phyloP scores from a whole-genome alignment of 2,888 invertebrate species.

The Andrena fulva region DNA sequence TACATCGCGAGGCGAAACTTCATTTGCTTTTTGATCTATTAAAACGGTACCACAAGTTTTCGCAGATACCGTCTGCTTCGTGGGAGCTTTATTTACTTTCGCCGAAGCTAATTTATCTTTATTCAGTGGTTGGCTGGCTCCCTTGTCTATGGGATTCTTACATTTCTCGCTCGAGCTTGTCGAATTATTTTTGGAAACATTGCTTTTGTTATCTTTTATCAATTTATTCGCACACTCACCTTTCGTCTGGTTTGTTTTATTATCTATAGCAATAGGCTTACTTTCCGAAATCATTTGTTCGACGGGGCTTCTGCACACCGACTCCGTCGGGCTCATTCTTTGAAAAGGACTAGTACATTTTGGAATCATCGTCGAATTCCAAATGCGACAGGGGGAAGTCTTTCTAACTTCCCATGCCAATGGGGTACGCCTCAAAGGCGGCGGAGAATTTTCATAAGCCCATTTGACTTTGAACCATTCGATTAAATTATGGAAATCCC shows the following conservation, averaged over 20 bases:
- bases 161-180: constrained; percentile 72
- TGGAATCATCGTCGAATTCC: constrained; percentile 76
- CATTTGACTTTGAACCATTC: constrained; percentile 97
- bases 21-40: constrained; percentile 65
- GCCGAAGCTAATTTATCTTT: constrained; percentile 73
- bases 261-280: constrained; percentile 69
- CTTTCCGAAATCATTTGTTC: constrained; percentile 84
- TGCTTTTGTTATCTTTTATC: constrained; percentile 79
- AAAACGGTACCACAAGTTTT: constrained; percentile 61
- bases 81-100: constrained; percentile 72
- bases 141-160: constrained; percentile 69
- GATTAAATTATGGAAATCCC: constrained; percentile 96
- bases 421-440: constrained; percentile 93
- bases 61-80: constrained; percentile 70
- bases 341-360: constrained; percentile 84
- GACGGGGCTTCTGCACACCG: constrained; percentile 78
- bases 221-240: constrained; percentile 82
- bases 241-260: constrained; percentile 65
- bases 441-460: constrained; percentile 96
- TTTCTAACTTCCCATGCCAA: constrained; percentile 98
- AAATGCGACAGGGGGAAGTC: constrained; percentile 86
- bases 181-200: constrained; percentile 72
- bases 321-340: constrained; percentile 78
- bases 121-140: constrained; percentile 61
- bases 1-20: constrained; percentile 55